Base-by-base conservation (phyloP, 2,797 vertebrate species). In the Staurois parvus region DNA sequence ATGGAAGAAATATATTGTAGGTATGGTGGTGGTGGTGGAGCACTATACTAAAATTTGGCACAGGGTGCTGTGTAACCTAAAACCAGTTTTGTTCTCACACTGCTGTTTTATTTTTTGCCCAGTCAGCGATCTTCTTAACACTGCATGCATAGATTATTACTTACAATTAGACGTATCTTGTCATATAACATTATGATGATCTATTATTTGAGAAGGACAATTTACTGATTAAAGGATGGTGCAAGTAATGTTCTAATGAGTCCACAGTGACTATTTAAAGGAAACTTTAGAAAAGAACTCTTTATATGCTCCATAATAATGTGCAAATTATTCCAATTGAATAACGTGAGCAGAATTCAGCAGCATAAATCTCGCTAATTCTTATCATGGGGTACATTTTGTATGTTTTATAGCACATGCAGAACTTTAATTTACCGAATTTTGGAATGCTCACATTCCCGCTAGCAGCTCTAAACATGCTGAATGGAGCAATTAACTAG, bases 251-350 rank as follows among this genome's bases (percentile, higher is more conserved):
- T 89, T 91, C 88, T 88, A 91, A 93, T 90, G 91, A 92, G 94
- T 91, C 93, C 90, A 70, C 15, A 12, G 90, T 93, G 94, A 91
- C 93, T 90, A 91, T 92, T 94, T 91, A 91, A 92, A 94, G 90
- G 80, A 81, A 88, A 92, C 91, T 94, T 94, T 88, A 89, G 90
- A 90, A 89, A 91, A 92, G 86, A 92, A 86, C 88, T 88, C 88
- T 94, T 94, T 93, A 94, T 93, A 93, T 93, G 89, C 91, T 91
- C 93, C 94, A 94, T 95, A 94, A 95, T 94, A 94, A 93, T 91
- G 91, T 92, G 91, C 91, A 93, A 94, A 92, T 91, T 93, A 91
- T 95, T 94, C 88, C 90, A 91, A 91, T 89, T 93, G 92, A 94
- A 90, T 93, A 95, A 92, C 42, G 56, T 92, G 94, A 95, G 92